phyloP scores from a whole-genome alignment of 2,113 vertebrate species.

The Lanius collurio region DNA sequence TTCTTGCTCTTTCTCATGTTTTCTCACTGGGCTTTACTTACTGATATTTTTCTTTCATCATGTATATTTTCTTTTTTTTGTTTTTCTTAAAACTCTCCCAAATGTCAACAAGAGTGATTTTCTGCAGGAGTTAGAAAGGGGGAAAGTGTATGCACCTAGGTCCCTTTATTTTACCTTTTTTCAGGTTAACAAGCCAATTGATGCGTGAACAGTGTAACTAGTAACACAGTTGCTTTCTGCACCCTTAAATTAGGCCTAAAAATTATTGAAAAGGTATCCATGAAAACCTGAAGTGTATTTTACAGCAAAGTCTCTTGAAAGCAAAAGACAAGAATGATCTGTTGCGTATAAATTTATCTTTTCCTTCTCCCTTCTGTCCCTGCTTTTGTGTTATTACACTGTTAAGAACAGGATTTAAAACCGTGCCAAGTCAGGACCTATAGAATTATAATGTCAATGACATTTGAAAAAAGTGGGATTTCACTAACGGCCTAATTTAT shows the following conservation, averaged over 20 bases:
- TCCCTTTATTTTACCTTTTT: background rate
- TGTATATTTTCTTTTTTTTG: background rate
- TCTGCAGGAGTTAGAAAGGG: background rate
- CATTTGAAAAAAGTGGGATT: background rate
- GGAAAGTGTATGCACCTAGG: background rate
- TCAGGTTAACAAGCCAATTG: background rate
- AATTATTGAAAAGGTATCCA: background rate
- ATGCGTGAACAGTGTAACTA: background rate
- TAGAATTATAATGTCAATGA: background rate
- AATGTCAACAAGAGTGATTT: background rate
- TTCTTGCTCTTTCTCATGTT: background rate
- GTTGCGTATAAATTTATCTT: background rate
- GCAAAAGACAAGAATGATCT: background rate
- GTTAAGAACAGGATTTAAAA: background rate
- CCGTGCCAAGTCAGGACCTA: background rate
- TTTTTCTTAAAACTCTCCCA: background rate
- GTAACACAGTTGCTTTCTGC: background rate
- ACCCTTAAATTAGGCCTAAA: background rate
- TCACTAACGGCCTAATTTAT: background rate
- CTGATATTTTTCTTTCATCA: background rate
- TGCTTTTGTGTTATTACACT: background rate
- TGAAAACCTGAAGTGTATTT: background rate
- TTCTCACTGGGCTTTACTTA: background rate
- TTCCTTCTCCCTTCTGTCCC: background rate
- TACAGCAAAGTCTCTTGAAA: background rate